phyloP scores from a whole-genome alignment of 2,113 vertebrate genomes.

The Tapirus terrestris region DNA sequence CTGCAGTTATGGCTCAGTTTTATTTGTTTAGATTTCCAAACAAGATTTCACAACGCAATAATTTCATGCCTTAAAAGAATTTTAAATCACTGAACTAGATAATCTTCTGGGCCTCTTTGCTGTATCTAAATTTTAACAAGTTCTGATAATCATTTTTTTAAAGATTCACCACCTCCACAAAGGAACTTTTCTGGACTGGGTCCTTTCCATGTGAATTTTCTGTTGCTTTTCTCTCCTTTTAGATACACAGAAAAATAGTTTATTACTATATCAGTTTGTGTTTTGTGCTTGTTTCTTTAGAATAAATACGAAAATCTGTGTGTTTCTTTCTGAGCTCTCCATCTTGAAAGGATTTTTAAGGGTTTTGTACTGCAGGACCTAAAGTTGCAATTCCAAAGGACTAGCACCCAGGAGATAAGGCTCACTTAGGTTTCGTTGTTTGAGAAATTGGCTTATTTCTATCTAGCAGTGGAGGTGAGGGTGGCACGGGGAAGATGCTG shows the following conservation, averaged over 20 bases:
- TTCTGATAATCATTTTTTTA: background rate
- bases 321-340: background rate
- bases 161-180: background rate
- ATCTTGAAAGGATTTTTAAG: background rate
- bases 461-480: background rate
- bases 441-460: background rate
- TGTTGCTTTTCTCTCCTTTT: background rate
- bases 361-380: background rate
- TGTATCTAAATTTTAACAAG: background rate
- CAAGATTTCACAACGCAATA: conserved; percentile 14
- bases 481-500: background rate
- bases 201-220: background rate
- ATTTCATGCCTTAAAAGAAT: background rate
- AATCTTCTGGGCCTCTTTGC: background rate
- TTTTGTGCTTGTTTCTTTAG: background rate
- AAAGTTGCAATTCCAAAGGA: background rate
- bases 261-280: background rate
- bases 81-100: background rate
- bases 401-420: background rate
- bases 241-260: background rate
- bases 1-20: background rate
- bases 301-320: background rate
- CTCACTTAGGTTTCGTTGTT: background rate
- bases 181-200: background rate
- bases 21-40: conserved; percentile 21